Evolutionary conservation across 2,888 invertebrate species (phyloP).

Genomic region (Drosophila algonquin): DNA sequence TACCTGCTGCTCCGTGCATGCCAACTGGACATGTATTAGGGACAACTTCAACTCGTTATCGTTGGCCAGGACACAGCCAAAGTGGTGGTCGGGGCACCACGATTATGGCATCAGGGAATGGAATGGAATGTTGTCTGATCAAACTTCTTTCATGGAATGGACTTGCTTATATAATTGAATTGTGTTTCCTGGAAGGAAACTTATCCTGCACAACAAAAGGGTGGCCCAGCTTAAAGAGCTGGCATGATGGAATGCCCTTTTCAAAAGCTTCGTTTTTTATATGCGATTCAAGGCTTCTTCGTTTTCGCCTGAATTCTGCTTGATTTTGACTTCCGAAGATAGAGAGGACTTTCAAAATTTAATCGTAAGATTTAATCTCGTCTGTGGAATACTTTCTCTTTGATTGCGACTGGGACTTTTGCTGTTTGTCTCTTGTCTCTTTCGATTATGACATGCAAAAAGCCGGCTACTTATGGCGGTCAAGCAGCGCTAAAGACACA

Average conservation of each 20-base stretch:
- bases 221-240: not conserved
- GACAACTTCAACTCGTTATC: slow-evolving; percentile 56
- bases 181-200: not conserved
- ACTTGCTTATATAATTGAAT: slow-evolving; percentile 21
- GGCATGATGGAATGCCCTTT: too few species aligned
- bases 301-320: not conserved
- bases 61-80: slow-evolving; percentile 13
- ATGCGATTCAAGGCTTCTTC: not conserved
- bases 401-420: not conserved
- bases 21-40: slow-evolving; percentile 72
- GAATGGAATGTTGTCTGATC: slow-evolving; percentile 35
- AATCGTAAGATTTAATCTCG: not conserved
- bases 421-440: not conserved
- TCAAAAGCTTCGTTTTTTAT: too few species aligned
- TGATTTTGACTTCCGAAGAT: not conserved
- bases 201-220: not conserved
- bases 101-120: slow-evolving; percentile 32
- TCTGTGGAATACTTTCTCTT: not conserved
- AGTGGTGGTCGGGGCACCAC: slow-evolving; percentile 21
- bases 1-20: slow-evolving; percentile 27
- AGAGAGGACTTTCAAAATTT: not conserved
- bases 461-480: not conserved
- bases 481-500: not conserved
- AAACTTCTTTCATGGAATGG: slow-evolving; percentile 38
- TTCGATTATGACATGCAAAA: not conserved